Evolutionary conservation across 1,140 invertebrate genomes (phyloP).

Genomic region (Antheraea mylitta): DNA sequence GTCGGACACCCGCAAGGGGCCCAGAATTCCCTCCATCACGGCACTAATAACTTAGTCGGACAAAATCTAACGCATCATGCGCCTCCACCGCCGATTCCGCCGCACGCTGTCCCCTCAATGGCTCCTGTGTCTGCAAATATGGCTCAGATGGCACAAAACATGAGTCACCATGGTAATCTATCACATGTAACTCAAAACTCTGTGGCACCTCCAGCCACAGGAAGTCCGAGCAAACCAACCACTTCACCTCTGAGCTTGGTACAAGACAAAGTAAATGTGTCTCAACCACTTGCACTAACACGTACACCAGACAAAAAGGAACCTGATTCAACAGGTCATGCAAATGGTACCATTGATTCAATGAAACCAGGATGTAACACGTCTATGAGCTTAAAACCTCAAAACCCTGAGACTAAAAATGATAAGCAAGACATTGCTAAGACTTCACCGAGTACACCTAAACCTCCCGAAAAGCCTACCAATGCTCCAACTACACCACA

Average conservation of each 20-base stretch:
- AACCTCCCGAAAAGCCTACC: constrained; percentile 62
- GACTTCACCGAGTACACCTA: constrained; percentile 69
- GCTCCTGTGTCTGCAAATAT: constrained; percentile 67
- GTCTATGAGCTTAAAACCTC: constrained; percentile 52
- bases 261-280: constrained; percentile 54
- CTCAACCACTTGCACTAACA: constrained; percentile 63
- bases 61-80: constrained; percentile 64
- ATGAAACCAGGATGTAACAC: constrained; percentile 56
- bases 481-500: constrained; percentile 55
- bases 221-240: constrained; percentile 56
- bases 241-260: constrained; percentile 65
- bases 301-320: constrained; percentile 71
- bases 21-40: constrained; percentile 59
- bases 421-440: constrained; percentile 70
- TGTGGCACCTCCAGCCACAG: constrained; percentile 38
- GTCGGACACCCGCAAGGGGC: constrained; percentile 62
- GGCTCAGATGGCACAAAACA: constrained; percentile 73
- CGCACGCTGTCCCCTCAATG: constrained; percentile 62
- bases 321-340: constrained; percentile 53
- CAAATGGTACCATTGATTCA: constrained; percentile 69
- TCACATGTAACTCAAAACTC: constrained; percentile 62
- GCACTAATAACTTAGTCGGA: constrained; percentile 54
- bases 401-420: constrained; percentile 62
- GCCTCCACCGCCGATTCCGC: constrained; percentile 41
- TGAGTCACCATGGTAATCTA: constrained; percentile 74